These are phyloP conservation scores for Maniola hyperantus DNA, from an alignment of 2,888 invertebrate genomes.

Conservation along the genomic window DNA sequence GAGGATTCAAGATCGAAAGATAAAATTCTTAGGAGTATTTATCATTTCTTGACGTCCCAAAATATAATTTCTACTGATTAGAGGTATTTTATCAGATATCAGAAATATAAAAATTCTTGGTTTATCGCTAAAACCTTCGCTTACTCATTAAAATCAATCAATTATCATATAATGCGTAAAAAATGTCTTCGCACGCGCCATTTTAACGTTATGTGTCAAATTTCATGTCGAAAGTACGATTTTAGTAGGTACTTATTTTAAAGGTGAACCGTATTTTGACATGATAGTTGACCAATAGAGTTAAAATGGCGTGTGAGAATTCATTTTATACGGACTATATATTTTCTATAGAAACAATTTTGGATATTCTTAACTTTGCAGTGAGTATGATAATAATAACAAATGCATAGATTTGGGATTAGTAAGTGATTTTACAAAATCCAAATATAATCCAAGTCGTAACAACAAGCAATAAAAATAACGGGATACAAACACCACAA, in stretches of 20 bases:
- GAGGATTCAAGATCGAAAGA: background rate
- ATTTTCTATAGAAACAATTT: conserved; percentile 1
- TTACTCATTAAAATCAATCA: background rate
- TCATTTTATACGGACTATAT: no score
- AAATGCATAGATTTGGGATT: conserved; percentile 14
- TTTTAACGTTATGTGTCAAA: no score
- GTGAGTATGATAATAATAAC: conserved; percentile 4
- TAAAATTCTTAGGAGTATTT: background rate
- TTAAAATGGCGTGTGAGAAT: no score
- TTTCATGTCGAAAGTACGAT: no score
- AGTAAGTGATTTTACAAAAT: conserved; percentile 13
- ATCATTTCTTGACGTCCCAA: background rate
- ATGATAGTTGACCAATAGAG: no score
- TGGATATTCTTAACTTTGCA: background rate
- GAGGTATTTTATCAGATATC: conserved; percentile 9
- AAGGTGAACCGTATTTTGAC: no score
- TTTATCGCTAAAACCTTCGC: conserved; percentile 10
- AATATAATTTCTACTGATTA: conserved; percentile 9
- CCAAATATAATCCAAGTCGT: conserved; percentile 7
- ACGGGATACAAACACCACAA: background rate
- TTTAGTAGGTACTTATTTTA: no score
- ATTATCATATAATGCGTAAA: no score
- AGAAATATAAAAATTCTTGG: conserved; percentile 1
- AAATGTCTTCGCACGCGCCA: no score
- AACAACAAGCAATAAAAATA: conserved; percentile 6